Percentiles rank a stretch among this genome's conserved stretches.
Evolutionary conservation across 2,888 invertebrate genomes (phyloP).

Genomic region (Ethmia dodecea): DNA sequence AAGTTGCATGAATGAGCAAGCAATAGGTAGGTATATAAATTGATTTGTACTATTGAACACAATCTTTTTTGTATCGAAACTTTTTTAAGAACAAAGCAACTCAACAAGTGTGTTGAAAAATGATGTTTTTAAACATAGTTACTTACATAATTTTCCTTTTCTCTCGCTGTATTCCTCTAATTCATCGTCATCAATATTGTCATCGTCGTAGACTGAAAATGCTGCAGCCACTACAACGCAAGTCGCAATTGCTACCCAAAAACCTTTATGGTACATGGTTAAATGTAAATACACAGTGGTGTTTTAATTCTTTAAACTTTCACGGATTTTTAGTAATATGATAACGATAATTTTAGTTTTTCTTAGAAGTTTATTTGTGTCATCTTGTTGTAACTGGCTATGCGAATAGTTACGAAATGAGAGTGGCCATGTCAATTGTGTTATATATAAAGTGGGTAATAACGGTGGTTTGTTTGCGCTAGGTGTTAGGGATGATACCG

Average conservation of each 20-base stretch:
- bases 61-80: no score
- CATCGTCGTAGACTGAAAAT: constrained; percentile 33
- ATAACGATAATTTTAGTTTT: neutral
- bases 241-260: constrained; percentile 38
- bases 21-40: no score
- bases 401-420: constrained; percentile 45
- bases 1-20: no score
- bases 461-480: constrained; percentile 63
- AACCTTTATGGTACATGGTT: constrained; percentile 41
- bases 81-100: no score
- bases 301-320: neutral
- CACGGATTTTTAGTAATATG: neutral
- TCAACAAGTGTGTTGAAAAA: no score
- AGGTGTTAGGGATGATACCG: constrained; percentile 60
- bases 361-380: no score
- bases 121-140: no score
- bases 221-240: constrained; percentile 38
- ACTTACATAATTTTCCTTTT: constrained; percentile 59
- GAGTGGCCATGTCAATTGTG: constrained; percentile 30
- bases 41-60: no score
- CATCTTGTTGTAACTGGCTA: neutral
- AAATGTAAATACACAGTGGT: no score
- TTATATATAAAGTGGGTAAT: constrained; percentile 61
- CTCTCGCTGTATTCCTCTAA: constrained; percentile 27
- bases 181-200: constrained; percentile 25